Conservation (phyloP, 2,113 vertebrate species). For the Mirza zaza region DNA sequence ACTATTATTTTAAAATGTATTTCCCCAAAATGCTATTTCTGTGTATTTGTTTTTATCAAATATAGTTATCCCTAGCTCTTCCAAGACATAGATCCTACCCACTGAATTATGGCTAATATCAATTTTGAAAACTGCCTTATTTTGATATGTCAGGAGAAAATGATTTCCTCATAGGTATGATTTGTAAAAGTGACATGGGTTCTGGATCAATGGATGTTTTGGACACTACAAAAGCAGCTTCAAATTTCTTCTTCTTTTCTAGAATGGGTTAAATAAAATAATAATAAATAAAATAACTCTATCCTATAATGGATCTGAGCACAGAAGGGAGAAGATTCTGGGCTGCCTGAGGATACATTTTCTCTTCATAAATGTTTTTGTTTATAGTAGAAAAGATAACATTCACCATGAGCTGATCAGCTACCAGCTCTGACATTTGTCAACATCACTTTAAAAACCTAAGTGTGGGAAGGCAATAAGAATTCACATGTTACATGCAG, state of each 20-base stretch:
- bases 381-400: background rate
- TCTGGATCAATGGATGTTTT: background rate
- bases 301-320: background rate
- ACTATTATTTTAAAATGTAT: background rate
- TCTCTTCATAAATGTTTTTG: background rate
- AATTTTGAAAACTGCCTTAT: slow-evolving; percentile 33
- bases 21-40: background rate
- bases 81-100: background rate
- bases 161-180: background rate
- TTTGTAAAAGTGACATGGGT: background rate
- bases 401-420: background rate
- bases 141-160: background rate
- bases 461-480: background rate
- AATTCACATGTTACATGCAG: background rate
- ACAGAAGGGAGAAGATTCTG: background rate
- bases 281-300: background rate
- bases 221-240: background rate
- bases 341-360: background rate
- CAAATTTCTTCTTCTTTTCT: background rate
- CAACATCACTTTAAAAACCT: background rate
- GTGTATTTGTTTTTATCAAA: background rate
- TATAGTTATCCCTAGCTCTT: background rate
- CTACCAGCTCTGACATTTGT: background rate
- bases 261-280: background rate
- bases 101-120: background rate